These are phyloP conservation scores for Caenorhabditis uteleia DNA, from an alignment of 2,888 invertebrate species.

Conservation along the genomic window DNA sequence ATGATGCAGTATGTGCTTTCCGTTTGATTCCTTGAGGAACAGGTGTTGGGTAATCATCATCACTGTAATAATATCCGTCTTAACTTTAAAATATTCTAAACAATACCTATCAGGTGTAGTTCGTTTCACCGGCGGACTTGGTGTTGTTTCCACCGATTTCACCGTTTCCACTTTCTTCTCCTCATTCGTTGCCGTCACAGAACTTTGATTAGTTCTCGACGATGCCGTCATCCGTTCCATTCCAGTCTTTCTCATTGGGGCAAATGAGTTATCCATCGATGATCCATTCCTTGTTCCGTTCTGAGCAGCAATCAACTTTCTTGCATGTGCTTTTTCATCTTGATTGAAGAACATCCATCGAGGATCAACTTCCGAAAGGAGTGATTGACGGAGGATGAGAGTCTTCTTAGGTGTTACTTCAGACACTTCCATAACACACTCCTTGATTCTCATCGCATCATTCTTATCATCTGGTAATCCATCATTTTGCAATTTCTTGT, in stretches of 20 bases:
- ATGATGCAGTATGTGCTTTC: conserved; percentile 28
- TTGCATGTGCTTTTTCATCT: conserved; percentile 47
- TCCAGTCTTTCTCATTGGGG: conserved; percentile 34
- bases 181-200: conserved; percentile 6
- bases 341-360: conserved; percentile 56
- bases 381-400: conserved; percentile 19
- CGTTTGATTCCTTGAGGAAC: conserved; percentile 26
- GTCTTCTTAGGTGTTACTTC: conserved; percentile 10
- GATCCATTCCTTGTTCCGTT: conserved; percentile 6
- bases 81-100: not conserved
- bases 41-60: conserved; percentile 13
- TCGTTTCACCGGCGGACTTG: conserved; percentile 12
- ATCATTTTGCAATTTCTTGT: conserved; percentile 41
- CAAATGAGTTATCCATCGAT: conserved; percentile 11
- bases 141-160: too few relatives aligned
- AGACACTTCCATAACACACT: conserved; percentile 38
- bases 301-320: conserved; percentile 8
- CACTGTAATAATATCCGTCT: conserved; percentile 5
- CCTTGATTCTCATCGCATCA: conserved; percentile 17
- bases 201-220: conserved; percentile 16
- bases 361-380: conserved; percentile 39
- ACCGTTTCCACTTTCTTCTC: conserved; percentile 9
- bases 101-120: conserved; percentile 1
- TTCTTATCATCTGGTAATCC: conserved; percentile 44
- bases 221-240: conserved; percentile 47